A percentile compares a stretch with the other conserved stretches of the same genome.
These are phyloP conservation scores for Meandrusa payeni DNA, from an alignment of 2,888 invertebrate species.

Conservation along the genomic window DNA sequence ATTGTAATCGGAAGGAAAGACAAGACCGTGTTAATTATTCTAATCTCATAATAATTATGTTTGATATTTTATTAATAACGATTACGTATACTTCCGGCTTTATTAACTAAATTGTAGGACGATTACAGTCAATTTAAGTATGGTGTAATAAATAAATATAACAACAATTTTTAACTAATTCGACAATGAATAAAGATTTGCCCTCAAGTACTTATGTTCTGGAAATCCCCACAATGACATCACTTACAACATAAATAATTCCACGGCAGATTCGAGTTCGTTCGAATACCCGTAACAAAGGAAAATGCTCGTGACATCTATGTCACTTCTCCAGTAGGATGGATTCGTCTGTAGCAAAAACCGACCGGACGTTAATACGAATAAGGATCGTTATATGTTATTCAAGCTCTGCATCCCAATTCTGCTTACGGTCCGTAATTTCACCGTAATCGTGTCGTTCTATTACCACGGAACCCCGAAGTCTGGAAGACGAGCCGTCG, in stretches of 20 bases:
- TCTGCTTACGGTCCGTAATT: constrained; percentile 23
- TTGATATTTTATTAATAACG: too few relatives aligned
- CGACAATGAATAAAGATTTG: too few relatives aligned
- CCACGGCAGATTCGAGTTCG: background rate
- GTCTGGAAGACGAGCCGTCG: constrained; percentile 22
- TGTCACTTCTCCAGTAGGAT: background rate
- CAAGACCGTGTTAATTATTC: too few relatives aligned
- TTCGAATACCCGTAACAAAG: constrained; percentile 7
- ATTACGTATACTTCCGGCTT: too few relatives aligned
- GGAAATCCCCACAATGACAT: background rate
- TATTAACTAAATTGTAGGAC: too few relatives aligned
- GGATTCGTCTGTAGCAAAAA: constrained; percentile 8
- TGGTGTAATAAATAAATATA: too few relatives aligned
- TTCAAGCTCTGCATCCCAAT: constrained; percentile 22
- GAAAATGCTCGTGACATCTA: constrained; percentile 11
- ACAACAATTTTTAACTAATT: too few relatives aligned
- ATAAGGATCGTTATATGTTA: constrained; percentile 19
- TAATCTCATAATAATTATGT: too few relatives aligned
- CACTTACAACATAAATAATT: constrained; percentile 9
- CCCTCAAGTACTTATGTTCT: background rate
- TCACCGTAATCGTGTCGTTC: constrained; percentile 21
- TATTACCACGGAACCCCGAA: constrained; percentile 15
- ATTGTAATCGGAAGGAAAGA: too few relatives aligned
- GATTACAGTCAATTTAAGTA: background rate
- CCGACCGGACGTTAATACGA: constrained; percentile 10